These are phyloP conservation scores for Triplophysa dalaica DNA, from an alignment of 2,113 vertebrate genomes.

Conservation along the genomic window DNA sequence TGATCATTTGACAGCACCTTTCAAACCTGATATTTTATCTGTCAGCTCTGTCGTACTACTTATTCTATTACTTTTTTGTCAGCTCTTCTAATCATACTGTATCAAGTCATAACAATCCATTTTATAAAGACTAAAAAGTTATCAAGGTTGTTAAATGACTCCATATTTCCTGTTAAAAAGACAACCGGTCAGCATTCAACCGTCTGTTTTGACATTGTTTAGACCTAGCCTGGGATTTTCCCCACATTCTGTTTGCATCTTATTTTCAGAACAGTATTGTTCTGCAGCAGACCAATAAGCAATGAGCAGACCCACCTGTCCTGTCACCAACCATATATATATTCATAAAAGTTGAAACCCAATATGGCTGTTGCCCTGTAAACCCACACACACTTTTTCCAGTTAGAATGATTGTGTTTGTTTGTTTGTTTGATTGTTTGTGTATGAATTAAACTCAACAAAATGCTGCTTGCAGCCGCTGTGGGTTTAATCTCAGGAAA, in stretches of 20 bases:
- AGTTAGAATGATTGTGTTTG: constrained; percentile 70
- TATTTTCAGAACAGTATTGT: constrained; percentile 22
- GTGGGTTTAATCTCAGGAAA: no score
- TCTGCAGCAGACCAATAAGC: constrained; percentile 21
- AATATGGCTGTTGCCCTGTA: constrained; percentile 61
- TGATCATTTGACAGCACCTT: background rate
- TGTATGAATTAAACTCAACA: no score
- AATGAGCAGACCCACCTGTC: background rate
- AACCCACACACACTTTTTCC: constrained; percentile 66
- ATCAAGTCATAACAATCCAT: background rate
- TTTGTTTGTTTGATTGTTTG: background rate
- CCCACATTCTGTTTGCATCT: constrained; percentile 35
- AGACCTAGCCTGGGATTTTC: constrained; percentile 49
- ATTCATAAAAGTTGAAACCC: constrained; percentile 51
- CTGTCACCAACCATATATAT: constrained; percentile 15
- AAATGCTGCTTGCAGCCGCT: no score
- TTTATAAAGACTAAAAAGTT: background rate
- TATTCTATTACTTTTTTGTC: background rate
- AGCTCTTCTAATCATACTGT: background rate
- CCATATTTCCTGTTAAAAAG: background rate
- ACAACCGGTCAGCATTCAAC: constrained; percentile 29
- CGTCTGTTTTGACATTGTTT: constrained; percentile 51
- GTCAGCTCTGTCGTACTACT: background rate
- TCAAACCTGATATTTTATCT: background rate
- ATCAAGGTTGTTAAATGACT: background rate